These are phyloP conservation scores for Mionectes olivaceus DNA, from an alignment of 2,797 vertebrate genomes.

Conservation along the genomic window DNA sequence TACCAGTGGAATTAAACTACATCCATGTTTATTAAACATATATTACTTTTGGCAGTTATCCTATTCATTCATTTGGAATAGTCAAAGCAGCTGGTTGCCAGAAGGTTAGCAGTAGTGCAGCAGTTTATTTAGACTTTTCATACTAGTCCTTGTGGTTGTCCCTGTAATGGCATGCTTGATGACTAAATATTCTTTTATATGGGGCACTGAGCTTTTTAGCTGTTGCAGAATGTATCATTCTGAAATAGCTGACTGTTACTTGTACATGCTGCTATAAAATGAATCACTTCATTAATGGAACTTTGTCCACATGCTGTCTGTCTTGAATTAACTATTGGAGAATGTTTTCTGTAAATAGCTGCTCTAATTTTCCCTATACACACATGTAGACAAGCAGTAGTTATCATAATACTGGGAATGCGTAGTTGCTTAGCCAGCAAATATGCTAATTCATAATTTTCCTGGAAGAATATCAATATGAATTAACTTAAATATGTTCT, in stretches of 20 bases:
- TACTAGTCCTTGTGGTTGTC: not conserved
- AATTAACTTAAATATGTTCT: not conserved
- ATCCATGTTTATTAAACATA: slow-evolving; percentile 28
- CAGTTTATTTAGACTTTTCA: not conserved
- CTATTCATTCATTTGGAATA: slow-evolving; percentile 38
- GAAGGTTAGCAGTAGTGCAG: not conserved
- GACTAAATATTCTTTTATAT: not conserved
- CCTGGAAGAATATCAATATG: not conserved
- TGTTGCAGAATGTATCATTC: not conserved
- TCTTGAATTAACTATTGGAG: not conserved
- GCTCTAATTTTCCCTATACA: not conserved
- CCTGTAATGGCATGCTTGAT: not conserved
- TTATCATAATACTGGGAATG: not conserved
- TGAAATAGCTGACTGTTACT: not conserved
- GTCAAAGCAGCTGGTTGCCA: slow-evolving; percentile 59
- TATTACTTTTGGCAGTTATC: slow-evolving; percentile 38
- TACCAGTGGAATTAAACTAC: not conserved
- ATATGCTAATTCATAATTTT: not conserved
- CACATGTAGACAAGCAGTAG: not conserved
- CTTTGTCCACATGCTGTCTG: not conserved
- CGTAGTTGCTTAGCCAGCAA: not conserved
- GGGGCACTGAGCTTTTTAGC: not conserved
- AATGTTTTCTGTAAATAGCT: not conserved
- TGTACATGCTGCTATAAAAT: not conserved
- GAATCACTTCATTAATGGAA: not conserved